Evolutionary conservation across 2,888 invertebrate species (phyloP).

Genomic region (Ophion costatus): DNA sequence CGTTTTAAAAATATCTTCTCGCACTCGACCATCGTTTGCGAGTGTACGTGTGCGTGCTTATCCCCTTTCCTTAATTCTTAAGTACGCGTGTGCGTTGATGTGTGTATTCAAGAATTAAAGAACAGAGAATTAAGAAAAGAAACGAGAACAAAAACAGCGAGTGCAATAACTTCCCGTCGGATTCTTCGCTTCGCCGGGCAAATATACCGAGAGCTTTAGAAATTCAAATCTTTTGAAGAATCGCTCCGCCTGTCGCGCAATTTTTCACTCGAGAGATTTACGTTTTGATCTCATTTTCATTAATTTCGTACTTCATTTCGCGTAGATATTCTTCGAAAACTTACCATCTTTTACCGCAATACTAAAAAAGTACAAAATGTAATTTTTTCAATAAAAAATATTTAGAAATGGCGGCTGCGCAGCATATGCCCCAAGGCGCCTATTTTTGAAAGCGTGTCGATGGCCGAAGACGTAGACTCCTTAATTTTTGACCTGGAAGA

Average conservation of each 20-base stretch:
- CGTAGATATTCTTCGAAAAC: background rate
- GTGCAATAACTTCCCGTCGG: conserved; percentile 33
- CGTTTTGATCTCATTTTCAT: conserved; percentile 10
- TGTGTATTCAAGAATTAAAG: conserved; percentile 17
- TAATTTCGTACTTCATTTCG: background rate
- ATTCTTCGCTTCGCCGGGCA: background rate
- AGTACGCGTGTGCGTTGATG: conserved; percentile 24
- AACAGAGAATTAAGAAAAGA: conserved; percentile 16
- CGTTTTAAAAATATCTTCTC: conserved; percentile 67
- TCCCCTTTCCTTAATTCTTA: conserved; percentile 20
- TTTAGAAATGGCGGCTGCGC: too few relatives aligned
- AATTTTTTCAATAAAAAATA: too few relatives aligned
- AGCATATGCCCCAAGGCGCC: too few relatives aligned
- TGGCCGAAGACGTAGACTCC: too few relatives aligned
- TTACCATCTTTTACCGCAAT: too few relatives aligned
- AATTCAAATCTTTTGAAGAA: conserved; percentile 23
- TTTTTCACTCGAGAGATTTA: conserved; percentile 15
- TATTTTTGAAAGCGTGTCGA: too few relatives aligned
- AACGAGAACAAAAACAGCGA: conserved; percentile 41
- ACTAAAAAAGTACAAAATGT: too few relatives aligned
- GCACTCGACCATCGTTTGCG: conserved; percentile 21
- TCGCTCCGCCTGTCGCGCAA: conserved; percentile 16
- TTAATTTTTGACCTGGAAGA: too few relatives aligned
- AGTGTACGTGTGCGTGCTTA: background rate
- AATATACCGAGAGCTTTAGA: conserved; percentile 31